Evolutionary conservation across 2,797 vertebrate genomes (phyloP).

Genomic region (Coracias cyanogaster): DNA sequence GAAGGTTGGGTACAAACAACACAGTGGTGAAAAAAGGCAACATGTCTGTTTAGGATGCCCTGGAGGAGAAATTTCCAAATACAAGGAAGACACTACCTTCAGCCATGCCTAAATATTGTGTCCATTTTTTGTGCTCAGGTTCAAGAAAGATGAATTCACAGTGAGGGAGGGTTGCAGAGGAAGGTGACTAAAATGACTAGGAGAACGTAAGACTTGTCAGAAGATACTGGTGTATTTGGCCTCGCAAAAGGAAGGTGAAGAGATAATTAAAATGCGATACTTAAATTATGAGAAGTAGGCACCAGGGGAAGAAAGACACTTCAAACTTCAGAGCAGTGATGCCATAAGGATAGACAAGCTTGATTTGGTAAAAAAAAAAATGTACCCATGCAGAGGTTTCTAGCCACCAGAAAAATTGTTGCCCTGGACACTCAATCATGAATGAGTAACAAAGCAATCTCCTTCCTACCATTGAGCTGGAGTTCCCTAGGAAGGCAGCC

Average conservation of each 20-base stretch:
- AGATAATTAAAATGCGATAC: neutral
- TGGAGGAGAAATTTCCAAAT: neutral
- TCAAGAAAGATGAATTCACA: neutral
- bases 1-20: neutral
- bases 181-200: neutral
- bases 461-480: neutral
- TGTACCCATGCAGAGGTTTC: neutral
- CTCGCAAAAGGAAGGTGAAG: neutral
- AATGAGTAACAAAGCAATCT: neutral
- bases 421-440: neutral
- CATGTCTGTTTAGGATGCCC: neutral
- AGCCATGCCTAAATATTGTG: neutral
- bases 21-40: neutral
- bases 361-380: neutral
- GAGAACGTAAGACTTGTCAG: neutral
- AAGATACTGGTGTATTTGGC: neutral
- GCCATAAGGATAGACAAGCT: neutral
- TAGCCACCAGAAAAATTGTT: neutral
- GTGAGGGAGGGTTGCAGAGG: neutral
- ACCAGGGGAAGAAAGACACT: neutral
- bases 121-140: neutral
- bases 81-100: neutral
- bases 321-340: neutral
- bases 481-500: neutral
- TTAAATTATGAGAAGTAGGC: neutral